Evolutionary conservation across 2,113 vertebrate species (phyloP).

Genomic region (Sardina pilchardus): DNA sequence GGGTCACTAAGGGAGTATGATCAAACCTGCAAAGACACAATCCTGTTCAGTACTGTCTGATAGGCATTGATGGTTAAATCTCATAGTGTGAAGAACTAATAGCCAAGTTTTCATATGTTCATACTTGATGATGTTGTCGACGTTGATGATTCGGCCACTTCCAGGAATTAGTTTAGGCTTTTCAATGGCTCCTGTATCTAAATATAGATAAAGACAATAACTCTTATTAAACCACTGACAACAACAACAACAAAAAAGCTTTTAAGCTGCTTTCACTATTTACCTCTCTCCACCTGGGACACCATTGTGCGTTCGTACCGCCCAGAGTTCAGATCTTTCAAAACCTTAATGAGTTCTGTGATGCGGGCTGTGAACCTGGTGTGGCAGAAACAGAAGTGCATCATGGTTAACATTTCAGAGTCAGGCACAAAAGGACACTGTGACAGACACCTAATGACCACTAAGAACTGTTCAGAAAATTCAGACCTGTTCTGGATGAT

Average conservation of each 20-base stretch:
- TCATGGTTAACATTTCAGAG: background rate
- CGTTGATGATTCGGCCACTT: slow-evolving; percentile 83
- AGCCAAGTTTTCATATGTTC: too few species aligned
- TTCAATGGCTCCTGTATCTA: slow-evolving; percentile 68
- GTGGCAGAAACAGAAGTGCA: slow-evolving; percentile 15
- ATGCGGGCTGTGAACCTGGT: slow-evolving; percentile 91
- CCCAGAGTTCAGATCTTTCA: slow-evolving; percentile 91
- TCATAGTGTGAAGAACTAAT: background rate
- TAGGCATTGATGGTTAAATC: background rate
- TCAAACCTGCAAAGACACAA: slow-evolving; percentile 82
- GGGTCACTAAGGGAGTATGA: slow-evolving; percentile 89
- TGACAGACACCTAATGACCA: background rate
- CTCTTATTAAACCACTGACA: background rate
- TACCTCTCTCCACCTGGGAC: slow-evolving; percentile 84
- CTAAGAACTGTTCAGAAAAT: background rate
- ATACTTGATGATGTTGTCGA: slow-evolving; percentile 92
- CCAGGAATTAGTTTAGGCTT: slow-evolving; percentile 80
- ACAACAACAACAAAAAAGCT: background rate
- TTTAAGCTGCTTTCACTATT: background rate
- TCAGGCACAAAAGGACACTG: background rate
- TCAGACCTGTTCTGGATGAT: too few species aligned
- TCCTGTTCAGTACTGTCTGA: background rate
- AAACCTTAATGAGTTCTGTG: slow-evolving; percentile 92
- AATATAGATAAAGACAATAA: slow-evolving; percentile 29
- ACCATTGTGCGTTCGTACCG: slow-evolving; percentile 97